Evolutionary conservation across 2,113 vertebrate species (phyloP), one percentile per base, ranked within the genome.

Genomic region (Kryptolebias marmoratus): DNA sequence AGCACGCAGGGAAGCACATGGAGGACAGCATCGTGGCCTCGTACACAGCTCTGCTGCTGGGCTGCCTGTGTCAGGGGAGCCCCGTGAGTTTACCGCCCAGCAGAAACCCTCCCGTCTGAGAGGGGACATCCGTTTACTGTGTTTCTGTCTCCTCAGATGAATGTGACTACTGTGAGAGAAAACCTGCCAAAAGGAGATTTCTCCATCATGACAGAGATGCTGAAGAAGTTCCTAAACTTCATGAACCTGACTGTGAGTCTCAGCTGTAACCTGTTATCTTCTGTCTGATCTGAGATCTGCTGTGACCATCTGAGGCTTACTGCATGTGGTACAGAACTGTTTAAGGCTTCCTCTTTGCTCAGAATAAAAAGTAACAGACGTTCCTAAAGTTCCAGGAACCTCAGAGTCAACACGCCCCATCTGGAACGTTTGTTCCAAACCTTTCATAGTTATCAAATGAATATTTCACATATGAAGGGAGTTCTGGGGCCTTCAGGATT

Each of bases 1-100:
- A 98, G 80, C 97, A 99, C 65, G 97, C 97, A 86, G 97, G 97
- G 86, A 99, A 98, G 93, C 97, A 99, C 95, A 99, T 99, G 97
- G 97, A 99, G 92, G 97, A 99, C 87, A 98, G 96, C 90, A 99
- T 99, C 2, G 97, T 99, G 88, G 97, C 97, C 85, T 99, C 97
- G 0, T 99, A 99, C 91, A 99, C 98, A 42, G 97, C 98, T 44
- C 87, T 99, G 91, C 96, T 99, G 82, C 94, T 99, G 79, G 98
- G 98, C 75, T 99, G 98, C 73, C 96, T 99, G 74, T 98, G 97
- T 90, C 97, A 98, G 89, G 97, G 97, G 83, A 98, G 96, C 94
- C 93, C 96, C 57, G 98, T 98, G 90, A 96, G 96, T 88, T 54
- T 75, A 4, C 47, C 56, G 11, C 22, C 60, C 11, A 27, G n/a